Evolutionary conservation across 2,113 vertebrate species (phyloP).

Genomic region (Toxotes jaculatrix): DNA sequence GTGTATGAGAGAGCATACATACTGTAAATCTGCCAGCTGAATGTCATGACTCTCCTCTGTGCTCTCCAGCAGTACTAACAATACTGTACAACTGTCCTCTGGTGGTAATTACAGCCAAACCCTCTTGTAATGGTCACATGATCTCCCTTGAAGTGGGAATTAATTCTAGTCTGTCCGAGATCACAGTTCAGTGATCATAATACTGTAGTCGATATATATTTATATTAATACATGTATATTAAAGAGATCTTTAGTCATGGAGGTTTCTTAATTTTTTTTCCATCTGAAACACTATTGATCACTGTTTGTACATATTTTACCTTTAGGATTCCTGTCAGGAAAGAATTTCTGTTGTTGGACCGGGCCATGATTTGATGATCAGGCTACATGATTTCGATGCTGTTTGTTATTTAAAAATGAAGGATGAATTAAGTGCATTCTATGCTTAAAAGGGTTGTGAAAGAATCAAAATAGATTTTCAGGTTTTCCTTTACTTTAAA

Average conservation of each 20-base stretch:
- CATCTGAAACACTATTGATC: neutral
- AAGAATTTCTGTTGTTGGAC: neutral
- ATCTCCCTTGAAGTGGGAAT: slow-evolving; percentile 1
- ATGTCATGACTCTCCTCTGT: slow-evolving; percentile 3
- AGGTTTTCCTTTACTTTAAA: neutral
- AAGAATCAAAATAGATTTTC: neutral
- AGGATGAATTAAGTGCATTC: neutral
- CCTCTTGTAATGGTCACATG: slow-evolving; percentile 13
- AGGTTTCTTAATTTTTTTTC: neutral
- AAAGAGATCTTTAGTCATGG: neutral
- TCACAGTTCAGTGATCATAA: neutral
- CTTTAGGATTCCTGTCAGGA: neutral
- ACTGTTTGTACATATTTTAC: neutral
- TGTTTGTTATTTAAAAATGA: neutral
- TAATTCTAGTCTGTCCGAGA: slow-evolving; percentile 24
- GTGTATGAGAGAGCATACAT: slow-evolving; percentile 22
- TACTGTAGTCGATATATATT: neutral
- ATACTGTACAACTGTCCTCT: slow-evolving; percentile 28
- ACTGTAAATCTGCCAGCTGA: slow-evolving; percentile 39
- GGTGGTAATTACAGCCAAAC: slow-evolving; percentile 38
- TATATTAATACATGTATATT: neutral
- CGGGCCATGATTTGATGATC: neutral
- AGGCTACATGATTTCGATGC: neutral
- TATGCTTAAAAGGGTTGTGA: neutral
- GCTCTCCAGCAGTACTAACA: slow-evolving; percentile 16